Conservation (phyloP, 2,113 vertebrate genomes). For the Neogale vison region DNA sequence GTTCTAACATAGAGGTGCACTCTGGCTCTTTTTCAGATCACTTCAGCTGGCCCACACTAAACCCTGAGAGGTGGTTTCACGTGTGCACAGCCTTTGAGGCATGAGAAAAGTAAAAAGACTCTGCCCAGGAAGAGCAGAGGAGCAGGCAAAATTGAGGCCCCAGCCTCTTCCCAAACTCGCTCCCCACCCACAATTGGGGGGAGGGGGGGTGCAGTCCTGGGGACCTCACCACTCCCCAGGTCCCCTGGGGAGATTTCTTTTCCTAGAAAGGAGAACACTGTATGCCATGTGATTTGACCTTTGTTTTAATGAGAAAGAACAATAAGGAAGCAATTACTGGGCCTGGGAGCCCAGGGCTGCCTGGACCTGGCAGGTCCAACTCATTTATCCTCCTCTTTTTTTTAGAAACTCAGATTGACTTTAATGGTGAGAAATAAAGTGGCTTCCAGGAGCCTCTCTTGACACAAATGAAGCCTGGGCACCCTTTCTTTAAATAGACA, state of each 20-base stretch:
- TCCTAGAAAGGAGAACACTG: neutral
- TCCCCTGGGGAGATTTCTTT: neutral
- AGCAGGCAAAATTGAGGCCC: accelerated
- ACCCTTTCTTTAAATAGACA: conserved; percentile 17
- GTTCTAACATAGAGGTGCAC: neutral
- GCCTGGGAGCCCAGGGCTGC: neutral
- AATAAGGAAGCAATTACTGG: neutral
- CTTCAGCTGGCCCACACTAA: neutral
- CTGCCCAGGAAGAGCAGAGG: neutral
- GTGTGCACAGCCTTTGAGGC: neutral
- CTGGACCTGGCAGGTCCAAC: neutral
- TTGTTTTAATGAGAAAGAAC: conserved; percentile 40
- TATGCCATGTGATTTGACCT: neutral
- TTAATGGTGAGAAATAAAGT: neutral
- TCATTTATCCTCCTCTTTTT: neutral
- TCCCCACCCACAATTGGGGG: accelerated
- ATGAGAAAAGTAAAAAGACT: neutral
- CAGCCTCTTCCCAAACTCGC: accelerated
- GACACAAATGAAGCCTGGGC: neutral
- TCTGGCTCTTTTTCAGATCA: neutral
- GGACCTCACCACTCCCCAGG: neutral
- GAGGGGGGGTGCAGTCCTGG: no score
- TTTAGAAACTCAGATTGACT: neutral
- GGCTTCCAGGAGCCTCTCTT: neutral
- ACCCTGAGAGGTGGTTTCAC: neutral